phyloP scores from a whole-genome alignment of 2,888 invertebrate genomes.

The Drosophila kokeensis region DNA sequence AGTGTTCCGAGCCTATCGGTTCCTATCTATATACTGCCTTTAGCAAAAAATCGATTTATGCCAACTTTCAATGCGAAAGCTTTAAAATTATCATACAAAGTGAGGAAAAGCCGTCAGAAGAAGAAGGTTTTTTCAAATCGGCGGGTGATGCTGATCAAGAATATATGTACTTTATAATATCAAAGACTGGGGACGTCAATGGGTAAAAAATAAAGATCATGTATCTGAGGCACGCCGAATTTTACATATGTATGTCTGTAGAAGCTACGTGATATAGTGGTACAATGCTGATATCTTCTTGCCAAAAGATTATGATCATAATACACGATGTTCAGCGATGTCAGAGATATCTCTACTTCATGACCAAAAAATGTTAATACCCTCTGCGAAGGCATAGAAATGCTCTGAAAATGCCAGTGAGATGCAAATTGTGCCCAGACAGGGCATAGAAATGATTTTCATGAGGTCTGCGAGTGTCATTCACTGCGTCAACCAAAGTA shows the following conservation, averaged over 20 bases:
- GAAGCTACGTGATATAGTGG: background rate
- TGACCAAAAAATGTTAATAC: background rate
- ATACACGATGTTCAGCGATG: background rate
- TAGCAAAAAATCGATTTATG: background rate
- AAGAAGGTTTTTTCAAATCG: background rate
- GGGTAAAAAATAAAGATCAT: background rate
- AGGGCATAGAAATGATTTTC: conserved; percentile 68
- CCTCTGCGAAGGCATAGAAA: background rate
- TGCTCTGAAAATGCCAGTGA: conserved; percentile 27
- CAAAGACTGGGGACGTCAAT: too few species aligned
- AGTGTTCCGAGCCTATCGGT: too few species aligned
- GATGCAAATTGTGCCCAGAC: conserved; percentile 31
- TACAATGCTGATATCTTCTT: background rate
- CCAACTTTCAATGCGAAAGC: background rate
- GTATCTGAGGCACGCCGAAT: background rate
- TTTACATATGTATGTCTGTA: too few species aligned
- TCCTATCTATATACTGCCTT: background rate
- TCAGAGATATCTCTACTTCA: background rate
- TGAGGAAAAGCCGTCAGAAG: background rate
- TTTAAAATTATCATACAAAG: background rate
- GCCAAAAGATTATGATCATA: background rate
- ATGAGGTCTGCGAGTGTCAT: conserved; percentile 52
- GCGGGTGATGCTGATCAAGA: background rate
- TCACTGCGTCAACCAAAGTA: conserved; percentile 6
- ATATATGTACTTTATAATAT: background rate